phyloP scores from a whole-genome alignment of 2,888 invertebrate genomes.

The Biston betularia region DNA sequence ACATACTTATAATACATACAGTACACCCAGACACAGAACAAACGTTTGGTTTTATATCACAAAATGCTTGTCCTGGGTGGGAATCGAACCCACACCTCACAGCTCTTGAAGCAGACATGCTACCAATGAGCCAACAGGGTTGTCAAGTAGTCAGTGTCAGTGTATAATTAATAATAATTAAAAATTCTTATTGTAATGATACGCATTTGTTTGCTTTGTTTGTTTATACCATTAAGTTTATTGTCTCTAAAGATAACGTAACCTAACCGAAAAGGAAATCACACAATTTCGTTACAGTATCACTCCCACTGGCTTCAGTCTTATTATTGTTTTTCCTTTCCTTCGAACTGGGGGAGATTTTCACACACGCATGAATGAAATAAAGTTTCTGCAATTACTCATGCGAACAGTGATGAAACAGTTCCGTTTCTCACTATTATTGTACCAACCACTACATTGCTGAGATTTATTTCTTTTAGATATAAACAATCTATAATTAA shows the following conservation, averaged over 20 bases:
- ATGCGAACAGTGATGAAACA: constrained; percentile 40
- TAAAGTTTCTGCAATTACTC: constrained; percentile 18
- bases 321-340: constrained; percentile 20
- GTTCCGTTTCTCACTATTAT: constrained; percentile 29
- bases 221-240: neutral
- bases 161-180: too few relatives aligned
- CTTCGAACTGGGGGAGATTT: neutral
- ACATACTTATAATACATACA: too few relatives aligned
- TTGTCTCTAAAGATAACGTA: neutral
- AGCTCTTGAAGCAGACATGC: too few relatives aligned
- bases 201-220: too few relatives aligned
- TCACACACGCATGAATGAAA: constrained; percentile 12
- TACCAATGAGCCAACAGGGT: too few relatives aligned
- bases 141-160: too few relatives aligned
- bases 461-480: constrained; percentile 9
- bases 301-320: neutral
- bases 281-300: neutral
- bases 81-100: too few relatives aligned
- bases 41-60: too few relatives aligned
- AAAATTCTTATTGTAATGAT: too few relatives aligned
- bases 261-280: neutral
- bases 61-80: too few relatives aligned
- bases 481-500: neutral
- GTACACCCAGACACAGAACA: too few relatives aligned
- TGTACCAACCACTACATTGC: neutral